These are phyloP conservation scores for Macquaria australasica DNA, from an alignment of 2,113 vertebrate genomes.

Conservation along the genomic window DNA sequence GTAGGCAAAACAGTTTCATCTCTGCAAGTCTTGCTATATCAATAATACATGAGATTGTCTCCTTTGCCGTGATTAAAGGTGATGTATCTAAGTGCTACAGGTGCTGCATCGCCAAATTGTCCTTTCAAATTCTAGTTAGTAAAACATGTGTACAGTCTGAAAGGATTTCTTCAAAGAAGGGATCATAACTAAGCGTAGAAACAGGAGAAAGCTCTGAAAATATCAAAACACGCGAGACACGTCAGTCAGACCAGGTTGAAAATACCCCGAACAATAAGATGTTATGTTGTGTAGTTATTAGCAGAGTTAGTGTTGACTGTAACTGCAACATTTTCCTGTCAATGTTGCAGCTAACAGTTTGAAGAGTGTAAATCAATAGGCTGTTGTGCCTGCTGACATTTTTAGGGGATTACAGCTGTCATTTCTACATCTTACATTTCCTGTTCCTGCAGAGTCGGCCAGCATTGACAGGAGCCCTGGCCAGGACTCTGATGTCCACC, in stretches of 20 bases:
- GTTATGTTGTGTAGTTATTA: conserved; percentile 20
- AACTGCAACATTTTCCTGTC: conserved; percentile 4
- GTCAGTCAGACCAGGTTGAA: neutral
- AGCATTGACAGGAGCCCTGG: conserved; percentile 44
- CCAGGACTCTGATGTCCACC: conserved; percentile 36
- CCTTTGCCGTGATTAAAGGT: conserved; percentile 58
- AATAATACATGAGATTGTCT: conserved; percentile 56
- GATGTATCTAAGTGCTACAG: conserved; percentile 45
- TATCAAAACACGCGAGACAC: neutral
- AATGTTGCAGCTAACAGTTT: neutral
- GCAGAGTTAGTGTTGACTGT: conserved; percentile 17
- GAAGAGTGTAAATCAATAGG: conserved; percentile 48
- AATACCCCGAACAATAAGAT: neutral
- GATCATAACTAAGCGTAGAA: conserved; percentile 2
- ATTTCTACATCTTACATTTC: conserved; percentile 60
- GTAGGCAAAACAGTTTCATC: conserved; percentile 41
- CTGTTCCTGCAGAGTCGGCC: conserved; percentile 29
- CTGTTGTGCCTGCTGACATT: conserved; percentile 55
- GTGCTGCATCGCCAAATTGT: conserved; percentile 34
- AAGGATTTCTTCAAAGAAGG: conserved; percentile 27
- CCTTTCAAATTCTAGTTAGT: conserved; percentile 41
- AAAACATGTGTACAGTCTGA: conserved; percentile 40
- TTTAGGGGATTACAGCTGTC: conserved; percentile 54
- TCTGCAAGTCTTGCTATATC: conserved; percentile 26
- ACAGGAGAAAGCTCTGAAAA: conserved; percentile 5